A percentile compares a stretch with the other conserved stretches of the same genome.
phyloP scores from a whole-genome alignment of 2,797 vertebrate genomes.

The Tangara arthus region DNA sequence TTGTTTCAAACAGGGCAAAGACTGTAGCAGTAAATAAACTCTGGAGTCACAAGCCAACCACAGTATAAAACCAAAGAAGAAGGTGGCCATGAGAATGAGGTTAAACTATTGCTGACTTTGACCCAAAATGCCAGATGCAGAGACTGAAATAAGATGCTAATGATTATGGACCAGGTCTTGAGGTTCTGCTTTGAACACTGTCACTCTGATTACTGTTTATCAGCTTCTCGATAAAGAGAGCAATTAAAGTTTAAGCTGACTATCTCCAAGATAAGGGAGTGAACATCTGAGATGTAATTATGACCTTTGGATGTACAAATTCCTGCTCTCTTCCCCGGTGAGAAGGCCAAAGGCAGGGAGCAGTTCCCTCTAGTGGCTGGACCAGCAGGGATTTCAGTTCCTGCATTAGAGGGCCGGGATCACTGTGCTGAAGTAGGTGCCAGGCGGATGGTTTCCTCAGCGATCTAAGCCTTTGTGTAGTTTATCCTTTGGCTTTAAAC shows the following conservation, averaged over 20 bases:
- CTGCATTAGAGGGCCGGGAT: fast-evolving
- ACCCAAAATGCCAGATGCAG: background rate
- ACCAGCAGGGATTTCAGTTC: background rate
- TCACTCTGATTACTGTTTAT: background rate
- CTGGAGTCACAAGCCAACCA: background rate
- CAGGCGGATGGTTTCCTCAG: background rate
- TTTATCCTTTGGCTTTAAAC: conserved; percentile 18
- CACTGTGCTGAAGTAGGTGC: fast-evolving
- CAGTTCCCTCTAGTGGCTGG: conserved; percentile 54
- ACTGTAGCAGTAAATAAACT: background rate
- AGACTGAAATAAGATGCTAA: background rate
- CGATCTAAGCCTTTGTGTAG: background rate
- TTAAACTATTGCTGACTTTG: conserved; percentile 8
- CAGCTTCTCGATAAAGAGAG: background rate
- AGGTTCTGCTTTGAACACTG: background rate
- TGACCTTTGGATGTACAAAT: conserved; percentile 32
- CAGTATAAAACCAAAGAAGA: background rate
- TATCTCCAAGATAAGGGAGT: background rate
- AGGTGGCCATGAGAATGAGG: background rate
- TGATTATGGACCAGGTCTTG: background rate
- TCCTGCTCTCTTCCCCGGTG: background rate
- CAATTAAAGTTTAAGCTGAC: conserved; percentile 9
- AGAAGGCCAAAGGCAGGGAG: background rate
- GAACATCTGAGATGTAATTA: background rate
- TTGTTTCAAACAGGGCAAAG: background rate